Evolutionary conservation across 2,888 invertebrate species (phyloP).

Genomic region (Monochamus alternatus): DNA sequence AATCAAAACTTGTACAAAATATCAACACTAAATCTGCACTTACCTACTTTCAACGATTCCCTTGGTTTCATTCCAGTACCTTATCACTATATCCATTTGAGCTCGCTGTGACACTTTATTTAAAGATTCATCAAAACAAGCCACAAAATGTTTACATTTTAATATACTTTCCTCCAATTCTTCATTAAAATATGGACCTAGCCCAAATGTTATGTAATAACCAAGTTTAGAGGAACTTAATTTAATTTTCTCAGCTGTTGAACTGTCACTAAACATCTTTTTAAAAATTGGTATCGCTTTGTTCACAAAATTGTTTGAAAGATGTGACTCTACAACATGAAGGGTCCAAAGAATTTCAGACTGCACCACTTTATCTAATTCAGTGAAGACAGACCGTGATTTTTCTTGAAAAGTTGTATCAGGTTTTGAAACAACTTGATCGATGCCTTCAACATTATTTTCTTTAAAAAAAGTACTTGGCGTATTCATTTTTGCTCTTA

Average conservation of each 20-base stretch:
- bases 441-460: not conserved
- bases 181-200: slow-evolving; percentile 15
- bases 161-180: not conserved
- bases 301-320: not conserved
- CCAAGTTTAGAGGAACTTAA: not conserved
- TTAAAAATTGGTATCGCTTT: not conserved
- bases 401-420: not conserved
- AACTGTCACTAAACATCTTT: slow-evolving; percentile 2
- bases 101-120: not conserved
- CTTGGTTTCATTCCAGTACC: slow-evolving; percentile 7
- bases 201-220: slow-evolving; percentile 12
- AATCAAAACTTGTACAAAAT: not conserved
- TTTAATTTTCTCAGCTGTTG: not conserved
- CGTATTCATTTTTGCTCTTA: not conserved
- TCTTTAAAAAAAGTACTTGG: not conserved
- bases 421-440: not conserved
- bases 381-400: not conserved
- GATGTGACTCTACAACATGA: not conserved
- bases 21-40: not conserved
- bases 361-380: not conserved
- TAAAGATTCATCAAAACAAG: slow-evolving; percentile 10
- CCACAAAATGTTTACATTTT: slow-evolving; percentile 14
- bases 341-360: not conserved
- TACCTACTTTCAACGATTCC: not conserved
- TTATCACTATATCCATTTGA: not conserved